Conservation (phyloP, 2,888 invertebrate genomes). For the Dasysyrphus albostriatus region DNA sequence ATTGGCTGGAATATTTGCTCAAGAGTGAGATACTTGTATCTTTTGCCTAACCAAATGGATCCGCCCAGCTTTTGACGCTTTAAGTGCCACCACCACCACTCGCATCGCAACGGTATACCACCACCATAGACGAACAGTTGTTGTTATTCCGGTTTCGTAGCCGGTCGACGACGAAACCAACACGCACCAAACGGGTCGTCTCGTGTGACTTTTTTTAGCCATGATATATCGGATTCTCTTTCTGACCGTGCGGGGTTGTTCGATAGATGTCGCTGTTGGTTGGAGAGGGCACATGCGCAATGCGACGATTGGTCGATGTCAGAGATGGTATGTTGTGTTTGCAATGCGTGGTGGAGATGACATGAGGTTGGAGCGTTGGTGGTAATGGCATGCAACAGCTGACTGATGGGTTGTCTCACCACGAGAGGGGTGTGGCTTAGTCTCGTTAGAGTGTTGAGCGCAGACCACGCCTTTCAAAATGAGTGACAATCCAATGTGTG, state of each 20-base stretch:
- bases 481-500: conserved; percentile 62
- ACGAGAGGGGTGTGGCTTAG: conserved; percentile 52
- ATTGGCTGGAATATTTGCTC: conserved; percentile 45
- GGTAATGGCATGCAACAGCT: conserved; percentile 74
- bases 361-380: conserved; percentile 42
- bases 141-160: conserved; percentile 74
- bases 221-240: conserved; percentile 69
- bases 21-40: conserved; percentile 58
- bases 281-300: conserved; percentile 72
- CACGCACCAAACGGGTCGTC: conserved; percentile 57
- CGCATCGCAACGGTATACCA: conserved; percentile 23
- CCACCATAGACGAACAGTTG: conserved; percentile 55
- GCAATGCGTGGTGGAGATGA: conserved; percentile 50
- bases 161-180: conserved; percentile 47
- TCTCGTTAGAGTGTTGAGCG: not conserved
- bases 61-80: conserved; percentile 40
- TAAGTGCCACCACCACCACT: conserved; percentile 43
- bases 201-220: conserved; percentile 55
- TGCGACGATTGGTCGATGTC: conserved; percentile 61
- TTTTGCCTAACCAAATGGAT: conserved; percentile 13
- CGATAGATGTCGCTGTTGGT: conserved; percentile 74
- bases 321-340: conserved; percentile 61
- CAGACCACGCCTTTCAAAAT: conserved; percentile 64
- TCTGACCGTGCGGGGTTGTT: conserved; percentile 54
- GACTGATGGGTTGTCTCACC: conserved; percentile 60